phyloP scores from a whole-genome alignment of 2,113 vertebrate genomes.

The Procavia capensis region DNA sequence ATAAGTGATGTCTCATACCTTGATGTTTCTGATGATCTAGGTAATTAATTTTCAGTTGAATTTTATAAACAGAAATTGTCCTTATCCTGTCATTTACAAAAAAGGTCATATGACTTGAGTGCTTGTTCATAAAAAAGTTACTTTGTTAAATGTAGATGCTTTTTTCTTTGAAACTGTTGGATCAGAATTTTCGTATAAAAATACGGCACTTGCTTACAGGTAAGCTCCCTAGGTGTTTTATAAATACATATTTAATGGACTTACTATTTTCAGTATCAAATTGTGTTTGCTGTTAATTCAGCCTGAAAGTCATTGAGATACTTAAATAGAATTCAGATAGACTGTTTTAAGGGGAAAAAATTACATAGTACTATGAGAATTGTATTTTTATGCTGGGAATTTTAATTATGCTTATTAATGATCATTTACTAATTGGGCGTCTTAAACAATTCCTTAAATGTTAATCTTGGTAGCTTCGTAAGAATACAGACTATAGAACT shows the following conservation, averaged over 20 bases:
- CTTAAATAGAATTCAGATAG: neutral
- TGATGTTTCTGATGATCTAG: constrained; percentile 16
- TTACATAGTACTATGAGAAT: neutral
- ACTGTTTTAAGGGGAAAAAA: neutral
- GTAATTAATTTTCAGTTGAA: constrained; percentile 54
- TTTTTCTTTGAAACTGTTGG: neutral
- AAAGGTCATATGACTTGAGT: neutral
- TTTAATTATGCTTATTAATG: constrained; percentile 7
- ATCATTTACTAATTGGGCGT: neutral
- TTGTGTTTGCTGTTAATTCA: constrained; percentile 13
- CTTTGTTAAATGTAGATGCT: neutral
- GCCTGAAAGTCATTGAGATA: constrained; percentile 21
- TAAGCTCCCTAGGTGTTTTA: constrained; percentile 12
- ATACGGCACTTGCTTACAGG: neutral
- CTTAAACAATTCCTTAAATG: neutral
- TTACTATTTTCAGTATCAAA: constrained; percentile 5
- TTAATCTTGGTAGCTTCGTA: no score
- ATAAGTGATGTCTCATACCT: neutral
- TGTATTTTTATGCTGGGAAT: neutral
- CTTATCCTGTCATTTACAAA: constrained; percentile 21
- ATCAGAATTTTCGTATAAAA: constrained; percentile 32
- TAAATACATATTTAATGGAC: neutral
- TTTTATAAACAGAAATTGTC: neutral
- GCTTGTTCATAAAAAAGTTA: constrained; percentile 40
- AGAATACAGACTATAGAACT: neutral